Evolutionary conservation across 1,140 invertebrate species (phyloP), one percentile per base, ranked within the genome.

Genomic region (Cydia fagiglandana): DNA sequence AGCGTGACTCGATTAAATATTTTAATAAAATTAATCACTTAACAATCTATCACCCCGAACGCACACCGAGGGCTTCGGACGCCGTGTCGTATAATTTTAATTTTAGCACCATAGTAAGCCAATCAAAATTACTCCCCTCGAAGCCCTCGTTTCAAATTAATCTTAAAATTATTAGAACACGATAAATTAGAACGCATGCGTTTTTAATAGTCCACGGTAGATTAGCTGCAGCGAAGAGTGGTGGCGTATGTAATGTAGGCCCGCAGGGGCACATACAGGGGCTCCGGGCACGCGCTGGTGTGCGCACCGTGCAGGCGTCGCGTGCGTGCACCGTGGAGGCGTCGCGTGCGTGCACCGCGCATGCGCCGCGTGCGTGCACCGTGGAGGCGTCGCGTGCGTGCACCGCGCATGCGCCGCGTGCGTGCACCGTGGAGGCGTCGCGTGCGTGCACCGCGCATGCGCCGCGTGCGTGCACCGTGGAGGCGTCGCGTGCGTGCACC

Each of bases 1-100:
- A 88, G 82, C 84, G 80, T 83, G 74, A 84, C 81, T 77, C 76
- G 53, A 76, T 75, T 73, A 73, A 47, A 47, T 73, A 73, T 15
- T 53, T 50, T 28, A 45, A 13, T 73, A 15, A 47, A 47, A 47
- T 47, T 47, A 24, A 73, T 50, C 2, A 73, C 47, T 73, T 47
- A 47, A 73, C 66, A 70, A 41, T 70, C 66, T n/a, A 12, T 61
- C 56, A 41, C 66, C 66, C 24, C 17, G 28, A 30, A 41, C 66
- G 34, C 34, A 41, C 66, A n/a, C 66, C 66, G 17, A 45, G 66
- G 66, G 66, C 64, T 68, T 68, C 20, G 20, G 64, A 15, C 28
- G 13, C 66, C 66, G 56, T 50, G 75, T 30, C 24, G n/a, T 6
- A 77, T 68, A 73, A 50, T 64, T 68, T 76, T 64, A 74, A 77